phyloP scores from a whole-genome alignment of 2,113 vertebrate genomes.

The Pongo pygmaeus region DNA sequence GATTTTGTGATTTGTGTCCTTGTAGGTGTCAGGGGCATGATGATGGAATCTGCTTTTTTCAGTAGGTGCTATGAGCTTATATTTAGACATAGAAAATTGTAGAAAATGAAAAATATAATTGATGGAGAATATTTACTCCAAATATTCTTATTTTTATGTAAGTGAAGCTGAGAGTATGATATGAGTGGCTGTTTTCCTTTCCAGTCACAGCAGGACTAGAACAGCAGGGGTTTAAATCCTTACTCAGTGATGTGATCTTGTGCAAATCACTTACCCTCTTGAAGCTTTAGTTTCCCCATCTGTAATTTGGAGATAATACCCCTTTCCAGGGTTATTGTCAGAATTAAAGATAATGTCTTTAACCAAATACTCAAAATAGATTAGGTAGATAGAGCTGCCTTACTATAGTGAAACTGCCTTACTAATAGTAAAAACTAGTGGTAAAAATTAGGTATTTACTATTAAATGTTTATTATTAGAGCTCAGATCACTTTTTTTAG shows the following conservation, averaged over 20 bases:
- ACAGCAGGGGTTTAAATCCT: neutral
- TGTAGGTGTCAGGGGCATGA: neutral
- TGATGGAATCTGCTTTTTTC: neutral
- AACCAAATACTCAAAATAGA: neutral
- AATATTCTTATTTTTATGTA: neutral
- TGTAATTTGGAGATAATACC: neutral
- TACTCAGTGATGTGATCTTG: neutral
- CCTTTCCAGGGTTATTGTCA: neutral
- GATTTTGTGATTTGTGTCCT: neutral
- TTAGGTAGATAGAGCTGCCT: neutral
- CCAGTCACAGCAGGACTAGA: neutral
- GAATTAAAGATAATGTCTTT: neutral
- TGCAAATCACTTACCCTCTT: neutral
- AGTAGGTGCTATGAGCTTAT: neutral
- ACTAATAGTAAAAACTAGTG: neutral
- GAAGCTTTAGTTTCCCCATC: conserved; percentile 22
- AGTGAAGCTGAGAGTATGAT: neutral
- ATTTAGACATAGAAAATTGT: neutral
- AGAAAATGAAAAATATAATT: neutral
- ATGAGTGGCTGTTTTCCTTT: neutral
- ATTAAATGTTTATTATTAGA: conserved; percentile 16
- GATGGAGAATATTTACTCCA: neutral
- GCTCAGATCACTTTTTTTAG: neutral
- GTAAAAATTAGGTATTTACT: neutral
- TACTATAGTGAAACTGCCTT: neutral